These are phyloP conservation scores for Benitochromis conjunctus DNA, from an alignment of 2,113 vertebrate genomes.

Conservation along the genomic window DNA sequence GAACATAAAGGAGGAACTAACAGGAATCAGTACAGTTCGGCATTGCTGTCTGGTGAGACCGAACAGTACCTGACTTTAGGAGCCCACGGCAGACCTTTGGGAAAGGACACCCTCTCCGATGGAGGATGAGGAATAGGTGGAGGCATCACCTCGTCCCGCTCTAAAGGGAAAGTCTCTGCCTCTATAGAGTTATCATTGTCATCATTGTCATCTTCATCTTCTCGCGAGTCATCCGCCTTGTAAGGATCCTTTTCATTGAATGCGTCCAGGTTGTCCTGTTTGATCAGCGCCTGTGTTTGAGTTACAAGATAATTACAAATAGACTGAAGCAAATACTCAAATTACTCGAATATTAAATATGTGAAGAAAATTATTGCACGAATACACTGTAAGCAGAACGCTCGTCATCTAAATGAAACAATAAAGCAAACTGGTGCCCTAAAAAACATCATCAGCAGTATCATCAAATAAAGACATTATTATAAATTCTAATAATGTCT, in stretches of 20 bases:
- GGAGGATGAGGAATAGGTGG: constrained; percentile 85
- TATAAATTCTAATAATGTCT: neutral
- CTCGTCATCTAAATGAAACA: neutral
- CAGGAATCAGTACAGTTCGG: neutral
- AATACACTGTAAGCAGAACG: neutral
- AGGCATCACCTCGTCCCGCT: constrained; percentile 95
- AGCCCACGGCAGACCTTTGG: constrained; percentile 95
- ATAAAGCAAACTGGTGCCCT: neutral
- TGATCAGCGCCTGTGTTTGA: constrained; percentile 83
- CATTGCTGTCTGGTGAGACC: neutral
- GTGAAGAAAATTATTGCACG: neutral
- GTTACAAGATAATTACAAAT: neutral
- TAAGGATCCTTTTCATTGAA: constrained; percentile 97
- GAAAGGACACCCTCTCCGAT: constrained; percentile 87
- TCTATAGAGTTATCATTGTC: constrained; percentile 91
- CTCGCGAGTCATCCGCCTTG: constrained; percentile 88
- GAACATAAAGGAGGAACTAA: neutral
- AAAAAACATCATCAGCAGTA: neutral
- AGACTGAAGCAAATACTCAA: neutral
- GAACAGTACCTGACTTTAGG: constrained; percentile 92
- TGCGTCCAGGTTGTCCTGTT: constrained; percentile 97
- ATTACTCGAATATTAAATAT: neutral
- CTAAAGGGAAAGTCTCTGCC: constrained; percentile 87
- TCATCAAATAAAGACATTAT: neutral
- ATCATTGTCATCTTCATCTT: constrained; percentile 95